Percentiles rank a stretch among this genome's conserved stretches.
Conservation (phyloP, 2,888 invertebrate species). For the Congeria kusceri region DNA sequence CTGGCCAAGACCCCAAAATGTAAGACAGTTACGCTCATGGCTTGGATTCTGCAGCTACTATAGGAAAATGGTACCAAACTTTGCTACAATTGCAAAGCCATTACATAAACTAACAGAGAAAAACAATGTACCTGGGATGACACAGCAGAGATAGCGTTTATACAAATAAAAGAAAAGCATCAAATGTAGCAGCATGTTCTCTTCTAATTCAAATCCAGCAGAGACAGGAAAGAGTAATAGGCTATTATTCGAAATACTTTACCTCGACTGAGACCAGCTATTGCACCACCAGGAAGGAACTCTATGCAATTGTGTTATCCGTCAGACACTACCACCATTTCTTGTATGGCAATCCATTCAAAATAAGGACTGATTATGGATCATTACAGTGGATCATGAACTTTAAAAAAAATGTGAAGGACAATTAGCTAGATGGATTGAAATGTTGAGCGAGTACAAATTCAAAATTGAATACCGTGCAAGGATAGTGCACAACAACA, state of each 20-base stretch:
- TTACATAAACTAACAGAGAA: constrained; percentile 48
- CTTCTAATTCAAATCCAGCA: constrained; percentile 41
- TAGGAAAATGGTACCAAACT: constrained; percentile 42
- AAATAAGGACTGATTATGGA: constrained; percentile 44
- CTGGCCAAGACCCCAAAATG: constrained; percentile 20
- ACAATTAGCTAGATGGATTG: constrained; percentile 46
- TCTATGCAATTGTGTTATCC: constrained; percentile 37
- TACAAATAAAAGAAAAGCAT: constrained; percentile 25
- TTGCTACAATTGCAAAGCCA: constrained; percentile 58
- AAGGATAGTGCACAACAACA: no score
- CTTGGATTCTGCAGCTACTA: constrained; percentile 28
- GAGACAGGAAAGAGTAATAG: constrained; percentile 33
- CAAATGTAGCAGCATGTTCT: constrained; percentile 7
- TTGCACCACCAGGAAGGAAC: constrained; percentile 42
- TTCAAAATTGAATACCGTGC: no score
- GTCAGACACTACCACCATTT: constrained; percentile 61
- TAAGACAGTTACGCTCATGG: constrained; percentile 1
- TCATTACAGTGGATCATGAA: constrained; percentile 43
- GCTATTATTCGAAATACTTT: constrained; percentile 34
- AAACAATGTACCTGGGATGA: constrained; percentile 50
- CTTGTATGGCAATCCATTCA: constrained; percentile 54
- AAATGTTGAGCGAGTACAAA: no score
- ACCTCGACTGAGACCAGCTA: constrained; percentile 39
- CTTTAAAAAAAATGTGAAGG: constrained; percentile 48
- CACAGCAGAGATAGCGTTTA: constrained; percentile 34